Percentiles rank a stretch among this genome's conserved stretches.
Conservation (phyloP, 2,113 vertebrate species). For the Sceloporus undulatus region DNA sequence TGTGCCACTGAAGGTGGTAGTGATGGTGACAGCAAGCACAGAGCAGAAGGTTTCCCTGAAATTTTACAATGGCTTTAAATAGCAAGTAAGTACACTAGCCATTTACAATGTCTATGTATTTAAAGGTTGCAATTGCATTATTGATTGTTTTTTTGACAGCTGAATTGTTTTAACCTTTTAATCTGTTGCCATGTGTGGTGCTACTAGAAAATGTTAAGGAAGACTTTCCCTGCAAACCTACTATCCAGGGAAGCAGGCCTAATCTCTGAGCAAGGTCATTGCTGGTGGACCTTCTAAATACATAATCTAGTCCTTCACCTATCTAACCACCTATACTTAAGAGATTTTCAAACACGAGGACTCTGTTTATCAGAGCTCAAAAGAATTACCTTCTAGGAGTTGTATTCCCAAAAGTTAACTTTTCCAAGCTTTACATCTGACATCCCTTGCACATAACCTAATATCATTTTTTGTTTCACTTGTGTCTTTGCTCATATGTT, state of each 20-base stretch:
- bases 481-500: neutral
- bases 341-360: no score
- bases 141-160: slow-evolving; percentile 54
- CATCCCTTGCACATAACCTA: no score
- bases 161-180: slow-evolving; percentile 58
- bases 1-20: neutral
- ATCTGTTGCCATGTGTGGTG: slow-evolving; percentile 42
- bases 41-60: neutral
- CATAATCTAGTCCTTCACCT: neutral
- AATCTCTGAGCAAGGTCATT: neutral
- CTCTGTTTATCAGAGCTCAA: neutral
- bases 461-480: neutral
- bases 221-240: neutral
- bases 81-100: slow-evolving; percentile 8
- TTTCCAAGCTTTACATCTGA: no score
- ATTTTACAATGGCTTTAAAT: slow-evolving; percentile 25
- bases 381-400: no score
- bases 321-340: neutral
- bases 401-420: no score
- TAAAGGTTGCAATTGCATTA: slow-evolving; percentile 53
- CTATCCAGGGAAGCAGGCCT: slow-evolving; percentile 6
- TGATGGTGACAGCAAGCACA: neutral
- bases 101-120: slow-evolving; percentile 40
- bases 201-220: slow-evolving; percentile 29
- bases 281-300: neutral